These are phyloP conservation scores for Tipula vernalis DNA, from an alignment of 2,888 invertebrate genomes.

Conservation along the genomic window DNA sequence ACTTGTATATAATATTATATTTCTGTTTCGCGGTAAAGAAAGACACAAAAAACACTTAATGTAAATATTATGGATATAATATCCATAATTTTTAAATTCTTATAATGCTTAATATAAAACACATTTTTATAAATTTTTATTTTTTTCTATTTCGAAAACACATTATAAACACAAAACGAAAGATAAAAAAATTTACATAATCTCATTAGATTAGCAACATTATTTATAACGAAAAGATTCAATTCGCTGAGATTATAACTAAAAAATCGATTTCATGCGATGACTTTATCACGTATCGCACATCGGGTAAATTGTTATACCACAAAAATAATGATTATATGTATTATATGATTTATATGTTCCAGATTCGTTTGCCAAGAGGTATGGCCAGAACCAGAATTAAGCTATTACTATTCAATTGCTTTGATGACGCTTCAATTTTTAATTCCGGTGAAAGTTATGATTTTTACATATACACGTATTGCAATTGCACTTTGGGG, in stretches of 20 bases:
- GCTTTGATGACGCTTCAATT: constrained; percentile 73
- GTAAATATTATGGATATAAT: background rate
- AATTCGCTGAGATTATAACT: background rate
- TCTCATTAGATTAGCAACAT: background rate
- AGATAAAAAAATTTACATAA: background rate
- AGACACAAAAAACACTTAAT: background rate
- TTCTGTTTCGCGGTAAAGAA: too few species aligned
- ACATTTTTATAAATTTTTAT: background rate
- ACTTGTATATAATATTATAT: too few species aligned
- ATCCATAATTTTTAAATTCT: background rate
- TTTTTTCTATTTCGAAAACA: background rate
- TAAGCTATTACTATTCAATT: constrained; percentile 62
- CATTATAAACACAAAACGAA: background rate
- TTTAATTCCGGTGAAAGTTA: constrained; percentile 63
- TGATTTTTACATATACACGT: constrained; percentile 73
- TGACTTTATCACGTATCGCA: background rate
- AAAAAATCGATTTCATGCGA: background rate
- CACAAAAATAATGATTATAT: background rate
- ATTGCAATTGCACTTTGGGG: constrained; percentile 84
- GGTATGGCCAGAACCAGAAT: constrained; percentile 50
- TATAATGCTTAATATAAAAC: background rate
- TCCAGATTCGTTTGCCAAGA: constrained; percentile 59
- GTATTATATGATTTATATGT: constrained; percentile 17
- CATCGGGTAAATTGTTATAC: background rate
- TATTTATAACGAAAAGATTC: background rate